Evolutionary conservation across 1,140 invertebrate genomes (phyloP).

Genomic region (Saccostrea glomerata): DNA sequence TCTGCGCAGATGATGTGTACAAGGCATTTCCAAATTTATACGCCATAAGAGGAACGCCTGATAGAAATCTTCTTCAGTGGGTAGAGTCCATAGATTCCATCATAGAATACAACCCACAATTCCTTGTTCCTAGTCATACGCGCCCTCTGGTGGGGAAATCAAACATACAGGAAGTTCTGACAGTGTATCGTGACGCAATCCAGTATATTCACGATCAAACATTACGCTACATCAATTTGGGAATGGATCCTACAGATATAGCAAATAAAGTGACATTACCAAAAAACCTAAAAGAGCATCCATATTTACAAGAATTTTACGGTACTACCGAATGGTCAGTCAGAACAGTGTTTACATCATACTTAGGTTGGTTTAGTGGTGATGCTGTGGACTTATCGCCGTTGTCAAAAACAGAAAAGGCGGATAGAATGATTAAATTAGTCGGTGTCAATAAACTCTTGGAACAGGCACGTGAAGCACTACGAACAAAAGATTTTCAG

Average conservation of each 20-base stretch:
- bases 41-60: conserved; percentile 70
- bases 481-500: conserved; percentile 65
- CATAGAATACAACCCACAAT: conserved; percentile 62
- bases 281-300: conserved; percentile 57
- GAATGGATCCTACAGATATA: conserved; percentile 66
- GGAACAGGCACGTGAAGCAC: conserved; percentile 60
- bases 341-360: conserved; percentile 67
- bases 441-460: conserved; percentile 62
- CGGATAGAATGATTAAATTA: conserved; percentile 62
- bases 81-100: conserved; percentile 68
- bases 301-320: conserved; percentile 68
- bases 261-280: conserved; percentile 62
- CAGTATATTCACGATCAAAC: conserved; percentile 72
- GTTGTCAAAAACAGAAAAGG: conserved; percentile 62
- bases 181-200: conserved; percentile 69
- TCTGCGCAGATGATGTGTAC: conserved; percentile 72
- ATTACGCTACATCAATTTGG: conserved; percentile 67
- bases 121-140: conserved; percentile 71
- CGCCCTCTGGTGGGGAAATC: conserved; percentile 63
- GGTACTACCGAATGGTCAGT: conserved; percentile 72
- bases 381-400: conserved; percentile 68
- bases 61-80: conserved; percentile 67
- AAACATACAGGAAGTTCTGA: conserved; percentile 60
- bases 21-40: conserved; percentile 73
- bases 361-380: conserved; percentile 73